Evolutionary conservation across 2,797 vertebrate species (phyloP), one percentile per base, ranked within the genome.

Genomic region (Platalea minor): DNA sequence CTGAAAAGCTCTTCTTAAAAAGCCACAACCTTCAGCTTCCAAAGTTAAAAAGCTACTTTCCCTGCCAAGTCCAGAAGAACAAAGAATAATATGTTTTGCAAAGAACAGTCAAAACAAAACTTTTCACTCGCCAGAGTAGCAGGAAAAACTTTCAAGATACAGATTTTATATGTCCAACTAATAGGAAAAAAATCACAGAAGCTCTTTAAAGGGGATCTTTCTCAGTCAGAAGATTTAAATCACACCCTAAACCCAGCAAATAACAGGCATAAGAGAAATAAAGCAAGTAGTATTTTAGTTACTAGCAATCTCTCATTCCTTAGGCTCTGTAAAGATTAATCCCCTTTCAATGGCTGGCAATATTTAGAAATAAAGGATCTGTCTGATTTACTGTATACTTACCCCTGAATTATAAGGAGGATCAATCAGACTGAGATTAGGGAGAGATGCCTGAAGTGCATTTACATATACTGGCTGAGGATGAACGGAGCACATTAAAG

Each of bases 371-470:
- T 23, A 73, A 83, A 75, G 43, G 28, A 83, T 77, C 51, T 26
- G 13, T 53, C 19, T 45, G 13, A 64, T 64, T 67, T 90, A 64
- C 61, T 93, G 50, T 68, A 74, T 89, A 97, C 98, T 98, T 97
- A 98, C 98, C 97, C 79, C 91, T 87, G 96, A 88, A 65, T 29
- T 93, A 86, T 76, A 95, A 50, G 91, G 91, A 91, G 97, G 94
- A n/a, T 97, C 97, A 93, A 95, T 95, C 75, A 98, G 68, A 91
- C 24, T 97, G 89, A 97, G 78, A 85, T 97, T 97, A 89, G 97
- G 89, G 33, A 98, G 81, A 85, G 98, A 97, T 43, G 95, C 92
- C 74, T 97, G 97, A 75, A 69, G 89, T 72, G 85, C 92, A 92
- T 96, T 98, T 67, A 93, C 21, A 84, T 97, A 97, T 10, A 80